Conservation (phyloP, 1,140 invertebrate genomes). For the Trialeurodes vaporariorum region DNA sequence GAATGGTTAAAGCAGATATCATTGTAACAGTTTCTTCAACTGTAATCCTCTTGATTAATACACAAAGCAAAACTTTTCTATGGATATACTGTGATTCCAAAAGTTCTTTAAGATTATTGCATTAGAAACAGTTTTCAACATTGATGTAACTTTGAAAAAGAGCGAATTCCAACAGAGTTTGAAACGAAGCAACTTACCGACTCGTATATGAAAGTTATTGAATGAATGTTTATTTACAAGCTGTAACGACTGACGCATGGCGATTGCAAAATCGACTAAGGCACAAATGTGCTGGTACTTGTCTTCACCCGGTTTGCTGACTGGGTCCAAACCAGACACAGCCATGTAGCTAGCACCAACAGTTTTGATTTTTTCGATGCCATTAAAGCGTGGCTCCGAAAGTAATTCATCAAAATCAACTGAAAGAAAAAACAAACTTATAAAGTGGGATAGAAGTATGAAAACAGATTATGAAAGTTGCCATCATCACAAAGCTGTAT, state of each 20-base stretch:
- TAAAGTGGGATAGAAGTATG: too few species aligned
- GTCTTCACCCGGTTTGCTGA: slow-evolving; percentile 36
- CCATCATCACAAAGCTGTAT: too few species aligned
- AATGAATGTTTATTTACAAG: slow-evolving; percentile 94
- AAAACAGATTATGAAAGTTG: too few species aligned
- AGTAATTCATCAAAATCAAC: slow-evolving; percentile 87
- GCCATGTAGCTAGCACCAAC: slow-evolving; percentile 97
- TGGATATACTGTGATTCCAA: background rate
- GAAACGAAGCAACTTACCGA: slow-evolving; percentile 45
- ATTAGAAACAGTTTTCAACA: background rate
- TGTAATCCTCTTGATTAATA: too few species aligned
- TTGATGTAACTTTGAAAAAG: background rate
- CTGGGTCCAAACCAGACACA: slow-evolving; percentile 73
- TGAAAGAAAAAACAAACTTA: slow-evolving; percentile 34
- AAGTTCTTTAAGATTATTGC: background rate
- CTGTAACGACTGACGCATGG: slow-evolving; percentile 77
- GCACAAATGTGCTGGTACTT: slow-evolving; percentile 68
- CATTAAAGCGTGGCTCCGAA: slow-evolving; percentile 75
- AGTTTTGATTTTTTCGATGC: slow-evolving; percentile 98
- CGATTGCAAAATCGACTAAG: slow-evolving; percentile 86
- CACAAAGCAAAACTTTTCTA: too few species aligned
- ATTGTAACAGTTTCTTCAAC: too few species aligned
- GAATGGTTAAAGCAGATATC: too few species aligned
- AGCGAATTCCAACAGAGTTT: background rate
- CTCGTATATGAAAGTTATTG: slow-evolving; percentile 89